Conservation (phyloP, 2,113 vertebrate species). For the Ochotona curzoniae region DNA sequence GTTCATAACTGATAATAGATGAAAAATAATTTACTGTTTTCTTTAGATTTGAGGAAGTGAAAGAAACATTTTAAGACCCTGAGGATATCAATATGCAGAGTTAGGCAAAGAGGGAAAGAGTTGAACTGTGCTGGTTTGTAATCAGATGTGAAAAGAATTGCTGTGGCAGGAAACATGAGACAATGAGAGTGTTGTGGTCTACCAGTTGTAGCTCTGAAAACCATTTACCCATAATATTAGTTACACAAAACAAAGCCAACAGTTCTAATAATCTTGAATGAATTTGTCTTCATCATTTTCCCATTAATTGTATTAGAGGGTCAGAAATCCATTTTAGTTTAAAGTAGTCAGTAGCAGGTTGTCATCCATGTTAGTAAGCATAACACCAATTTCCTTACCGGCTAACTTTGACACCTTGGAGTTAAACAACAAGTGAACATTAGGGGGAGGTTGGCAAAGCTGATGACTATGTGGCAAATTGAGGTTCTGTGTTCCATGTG, state of each 20-base stretch:
- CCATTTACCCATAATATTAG: neutral
- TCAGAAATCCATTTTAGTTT: slow-evolving; percentile 63
- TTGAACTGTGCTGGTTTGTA: neutral
- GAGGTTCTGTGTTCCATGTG: neutral
- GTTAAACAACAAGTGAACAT: slow-evolving; percentile 21
- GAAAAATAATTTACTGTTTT: slow-evolving; percentile 5
- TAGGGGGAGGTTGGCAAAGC: neutral
- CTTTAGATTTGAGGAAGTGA: slow-evolving; percentile 4
- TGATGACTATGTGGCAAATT: neutral
- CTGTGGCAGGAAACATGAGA: neutral
- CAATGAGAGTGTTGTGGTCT: neutral
- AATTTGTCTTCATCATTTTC: neutral
- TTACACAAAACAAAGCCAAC: neutral
- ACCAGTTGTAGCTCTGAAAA: neutral
- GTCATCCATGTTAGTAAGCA: neutral
- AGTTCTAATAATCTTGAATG: neutral
- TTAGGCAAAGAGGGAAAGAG: neutral
- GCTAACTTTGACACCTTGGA: slow-evolving; percentile 15
- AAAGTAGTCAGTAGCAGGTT: neutral
- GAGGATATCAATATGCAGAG: neutral
- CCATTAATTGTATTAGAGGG: neutral
- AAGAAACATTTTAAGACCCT: neutral
- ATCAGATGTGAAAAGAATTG: slow-evolving; percentile 4
- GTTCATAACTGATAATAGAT: neutral
- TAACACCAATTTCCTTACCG: neutral